phyloP scores from a whole-genome alignment of 1,140 invertebrate species.

The Lepidurus arcticus region DNA sequence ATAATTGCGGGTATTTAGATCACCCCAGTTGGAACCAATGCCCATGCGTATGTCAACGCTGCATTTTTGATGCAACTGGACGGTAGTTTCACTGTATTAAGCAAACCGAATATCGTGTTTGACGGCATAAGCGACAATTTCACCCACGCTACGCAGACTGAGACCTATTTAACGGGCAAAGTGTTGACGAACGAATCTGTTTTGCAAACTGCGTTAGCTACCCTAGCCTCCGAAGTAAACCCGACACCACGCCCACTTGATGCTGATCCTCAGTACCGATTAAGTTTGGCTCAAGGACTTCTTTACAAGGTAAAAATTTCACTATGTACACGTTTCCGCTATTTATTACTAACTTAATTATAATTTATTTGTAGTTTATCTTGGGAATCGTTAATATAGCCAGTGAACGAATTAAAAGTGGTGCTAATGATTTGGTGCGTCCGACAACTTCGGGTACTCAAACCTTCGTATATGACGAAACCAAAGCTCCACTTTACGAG shows the following conservation, averaged over 20 bases:
- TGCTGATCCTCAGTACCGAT: slow-evolving; percentile 56
- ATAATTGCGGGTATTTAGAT: neutral
- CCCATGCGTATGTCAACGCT: neutral
- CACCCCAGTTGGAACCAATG: neutral
- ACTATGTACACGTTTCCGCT: neutral
- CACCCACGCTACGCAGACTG: slow-evolving; percentile 58
- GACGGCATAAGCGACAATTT: slow-evolving; percentile 6
- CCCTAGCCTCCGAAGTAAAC: slow-evolving; percentile 55
- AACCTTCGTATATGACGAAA: slow-evolving; percentile 61
- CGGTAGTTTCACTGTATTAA: neutral
- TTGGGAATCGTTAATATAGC: slow-evolving; percentile 43
- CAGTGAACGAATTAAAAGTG: slow-evolving; percentile 31
- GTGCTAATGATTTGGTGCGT: slow-evolving; percentile 36
- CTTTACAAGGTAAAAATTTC: slow-evolving; percentile 63
- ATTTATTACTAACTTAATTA: neutral
- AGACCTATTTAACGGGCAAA: slow-evolving; percentile 58
- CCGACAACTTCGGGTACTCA: slow-evolving; percentile 63
- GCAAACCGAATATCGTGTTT: slow-evolving; percentile 2
- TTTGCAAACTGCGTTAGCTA: slow-evolving; percentile 53
- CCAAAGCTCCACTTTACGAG: slow-evolving; percentile 65
- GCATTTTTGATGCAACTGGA: neutral
- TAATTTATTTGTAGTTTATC: slow-evolving; percentile 48
- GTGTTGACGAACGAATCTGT: slow-evolving; percentile 50
- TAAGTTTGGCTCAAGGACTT: slow-evolving; percentile 55
- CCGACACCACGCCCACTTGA: slow-evolving; percentile 58